phyloP scores from a whole-genome alignment of 2,113 vertebrate species.

The Camelus bactrianus region DNA sequence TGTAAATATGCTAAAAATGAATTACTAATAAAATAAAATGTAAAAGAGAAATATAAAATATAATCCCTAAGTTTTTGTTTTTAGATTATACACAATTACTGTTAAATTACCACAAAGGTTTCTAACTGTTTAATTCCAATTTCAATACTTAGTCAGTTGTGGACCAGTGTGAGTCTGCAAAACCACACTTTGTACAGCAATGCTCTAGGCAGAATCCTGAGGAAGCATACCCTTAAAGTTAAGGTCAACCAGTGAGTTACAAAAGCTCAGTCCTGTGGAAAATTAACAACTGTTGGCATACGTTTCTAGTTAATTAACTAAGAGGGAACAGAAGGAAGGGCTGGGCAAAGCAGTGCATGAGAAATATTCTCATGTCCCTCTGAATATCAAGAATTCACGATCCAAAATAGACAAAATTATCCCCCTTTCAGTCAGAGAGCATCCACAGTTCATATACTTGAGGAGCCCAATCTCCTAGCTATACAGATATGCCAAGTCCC shows the following conservation, averaged over 20 bases:
- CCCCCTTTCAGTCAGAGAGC: not conserved
- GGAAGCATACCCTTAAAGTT: slow-evolving; percentile 9
- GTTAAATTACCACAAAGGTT: not conserved
- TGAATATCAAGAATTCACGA: not conserved
- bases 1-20: slow-evolving; percentile 30
- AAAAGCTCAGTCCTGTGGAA: not conserved
- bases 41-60: not conserved
- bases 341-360: not conserved
- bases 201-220: not conserved
- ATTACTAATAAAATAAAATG: slow-evolving; percentile 23
- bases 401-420: not conserved
- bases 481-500: not conserved
- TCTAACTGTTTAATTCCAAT: not conserved
- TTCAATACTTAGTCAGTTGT: not conserved
- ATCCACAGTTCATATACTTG: not conserved
- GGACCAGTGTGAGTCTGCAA: slow-evolving; percentile 12
- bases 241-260: not conserved
- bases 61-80: slow-evolving; percentile 27
- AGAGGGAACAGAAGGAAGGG: not conserved
- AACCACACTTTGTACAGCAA: not conserved
- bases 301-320: not conserved
- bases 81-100: slow-evolving; percentile 54
- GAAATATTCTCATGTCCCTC: not conserved
- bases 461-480: not conserved
- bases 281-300: not conserved